These are phyloP conservation scores for Chrysocyon brachyurus DNA, from an alignment of 2,797 vertebrate genomes.

Conservation along the genomic window DNA sequence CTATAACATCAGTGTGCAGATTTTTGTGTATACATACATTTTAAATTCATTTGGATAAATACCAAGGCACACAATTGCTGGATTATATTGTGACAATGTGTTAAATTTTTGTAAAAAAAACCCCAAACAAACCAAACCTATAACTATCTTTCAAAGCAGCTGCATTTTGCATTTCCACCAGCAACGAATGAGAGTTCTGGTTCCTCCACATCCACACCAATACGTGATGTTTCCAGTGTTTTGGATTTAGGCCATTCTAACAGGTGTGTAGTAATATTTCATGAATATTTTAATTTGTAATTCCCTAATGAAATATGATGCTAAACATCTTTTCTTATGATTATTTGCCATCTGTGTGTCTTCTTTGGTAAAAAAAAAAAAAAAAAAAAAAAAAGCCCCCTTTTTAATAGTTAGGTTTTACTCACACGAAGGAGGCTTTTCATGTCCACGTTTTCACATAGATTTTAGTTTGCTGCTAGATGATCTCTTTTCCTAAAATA, in stretches of 20 bases:
- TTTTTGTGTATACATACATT: constrained; percentile 28
- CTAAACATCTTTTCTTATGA: not conserved
- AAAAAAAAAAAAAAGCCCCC: not conserved
- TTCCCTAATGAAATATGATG: not conserved
- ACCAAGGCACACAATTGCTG: not conserved
- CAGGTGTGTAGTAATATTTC: not conserved
- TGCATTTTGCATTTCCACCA: not conserved
- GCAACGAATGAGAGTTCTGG: not conserved
- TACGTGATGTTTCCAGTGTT: not conserved
- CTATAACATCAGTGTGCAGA: not conserved
- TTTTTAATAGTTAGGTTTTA: not conserved
- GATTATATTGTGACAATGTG: not conserved
- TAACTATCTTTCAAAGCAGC: constrained; percentile 15
- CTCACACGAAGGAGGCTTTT: not conserved
- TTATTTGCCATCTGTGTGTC: not conserved
- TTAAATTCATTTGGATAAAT: constrained; percentile 43
- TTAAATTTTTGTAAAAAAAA: constrained; percentile 50
- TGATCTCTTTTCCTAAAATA: constrained; percentile 46
- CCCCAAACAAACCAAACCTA: not conserved
- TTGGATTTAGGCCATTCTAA: not conserved
- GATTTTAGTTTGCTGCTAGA: constrained; percentile 56
- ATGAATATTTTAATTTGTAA: not conserved
- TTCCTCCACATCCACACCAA: constrained; percentile 32
- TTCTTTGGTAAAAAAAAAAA: not conserved
- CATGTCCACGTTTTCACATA: not conserved